Conservation (phyloP, 2,113 vertebrate genomes). For the Etheostoma cragini region DNA sequence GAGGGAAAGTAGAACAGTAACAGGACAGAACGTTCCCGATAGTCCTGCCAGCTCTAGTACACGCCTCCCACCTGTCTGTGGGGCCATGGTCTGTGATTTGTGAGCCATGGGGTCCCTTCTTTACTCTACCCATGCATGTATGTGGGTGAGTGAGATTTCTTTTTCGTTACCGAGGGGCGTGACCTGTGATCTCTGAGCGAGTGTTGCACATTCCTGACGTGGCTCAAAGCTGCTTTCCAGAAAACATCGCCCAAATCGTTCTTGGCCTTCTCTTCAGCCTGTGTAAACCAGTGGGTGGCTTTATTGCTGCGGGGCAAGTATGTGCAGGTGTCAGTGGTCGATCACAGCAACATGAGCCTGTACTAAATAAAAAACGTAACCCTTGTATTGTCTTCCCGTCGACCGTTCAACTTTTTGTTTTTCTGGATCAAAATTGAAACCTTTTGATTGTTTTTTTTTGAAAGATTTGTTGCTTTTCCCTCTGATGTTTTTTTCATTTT, state of each 20-base stretch:
- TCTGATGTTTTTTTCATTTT: too few species aligned
- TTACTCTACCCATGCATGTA: background rate
- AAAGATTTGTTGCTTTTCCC: too few species aligned
- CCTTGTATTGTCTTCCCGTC: too few species aligned
- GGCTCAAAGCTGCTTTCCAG: constrained; percentile 28
- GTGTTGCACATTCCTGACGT: constrained; percentile 29
- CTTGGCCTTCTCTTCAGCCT: constrained; percentile 4
- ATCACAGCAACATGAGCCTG: constrained; percentile 6
- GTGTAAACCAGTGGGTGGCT: constrained; percentile 12
- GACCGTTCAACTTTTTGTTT: too few species aligned
- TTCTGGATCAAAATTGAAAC: too few species aligned
- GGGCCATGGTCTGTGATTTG: constrained; percentile 10
- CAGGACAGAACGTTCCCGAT: constrained; percentile 48
- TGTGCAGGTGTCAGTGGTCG: constrained; percentile 30
- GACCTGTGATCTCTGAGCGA: background rate
- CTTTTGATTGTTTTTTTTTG: too few species aligned
- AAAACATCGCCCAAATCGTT: constrained; percentile 28
- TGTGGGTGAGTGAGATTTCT: background rate
- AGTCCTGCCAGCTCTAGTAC: constrained; percentile 48
- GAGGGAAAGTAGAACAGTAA: constrained; percentile 3
- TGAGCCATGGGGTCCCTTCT: constrained; percentile 14
- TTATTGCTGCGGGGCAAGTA: constrained; percentile 17
- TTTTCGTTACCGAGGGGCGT: background rate
- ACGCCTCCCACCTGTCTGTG: constrained; percentile 5
- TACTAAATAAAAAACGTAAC: constrained; percentile 1